phyloP scores from a whole-genome alignment of 2,797 vertebrate species.

The Ptychobarbus kaznakovi region DNA sequence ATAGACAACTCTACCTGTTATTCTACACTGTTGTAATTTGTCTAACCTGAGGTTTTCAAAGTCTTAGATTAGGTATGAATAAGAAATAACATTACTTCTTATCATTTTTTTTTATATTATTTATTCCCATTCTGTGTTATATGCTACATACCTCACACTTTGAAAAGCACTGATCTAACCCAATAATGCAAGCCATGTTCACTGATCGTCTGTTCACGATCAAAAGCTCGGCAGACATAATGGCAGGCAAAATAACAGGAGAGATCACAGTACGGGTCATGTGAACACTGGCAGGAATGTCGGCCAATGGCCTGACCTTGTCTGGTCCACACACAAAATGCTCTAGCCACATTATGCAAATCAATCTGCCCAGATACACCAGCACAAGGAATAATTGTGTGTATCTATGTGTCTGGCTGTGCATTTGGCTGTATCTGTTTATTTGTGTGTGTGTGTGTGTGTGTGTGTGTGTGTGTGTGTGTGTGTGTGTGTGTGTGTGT shows the following conservation, averaged over 20 bases:
- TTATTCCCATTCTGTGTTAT: neutral
- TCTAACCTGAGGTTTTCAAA: neutral
- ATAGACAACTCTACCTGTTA: neutral
- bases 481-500: constrained; percentile 39
- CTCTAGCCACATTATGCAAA: constrained; percentile 84
- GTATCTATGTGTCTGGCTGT: constrained; percentile 30
- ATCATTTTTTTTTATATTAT: neutral
- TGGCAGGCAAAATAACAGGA: constrained; percentile 86
- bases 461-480: constrained; percentile 51
- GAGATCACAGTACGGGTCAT: constrained; percentile 84
- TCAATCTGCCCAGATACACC: constrained; percentile 82
- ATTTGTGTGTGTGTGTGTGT: constrained; percentile 66
- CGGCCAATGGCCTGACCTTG: constrained; percentile 80
- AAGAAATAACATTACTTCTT: neutral
- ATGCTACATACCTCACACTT: neutral
- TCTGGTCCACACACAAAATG: constrained; percentile 79
- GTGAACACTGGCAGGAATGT: constrained; percentile 86
- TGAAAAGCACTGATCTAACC: neutral
- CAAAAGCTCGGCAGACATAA: constrained; percentile 78
- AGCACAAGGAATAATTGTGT: constrained; percentile 74
- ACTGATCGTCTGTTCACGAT: constrained; percentile 79
- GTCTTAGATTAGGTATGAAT: neutral
- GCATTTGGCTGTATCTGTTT: constrained; percentile 6
- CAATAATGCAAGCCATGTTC: constrained; percentile 52
- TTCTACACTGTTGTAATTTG: neutral